Percentiles rank a stretch among this genome's conserved stretches.
phyloP scores from a whole-genome alignment of 2,888 invertebrate species.

The Oxystoma pomonae region DNA sequence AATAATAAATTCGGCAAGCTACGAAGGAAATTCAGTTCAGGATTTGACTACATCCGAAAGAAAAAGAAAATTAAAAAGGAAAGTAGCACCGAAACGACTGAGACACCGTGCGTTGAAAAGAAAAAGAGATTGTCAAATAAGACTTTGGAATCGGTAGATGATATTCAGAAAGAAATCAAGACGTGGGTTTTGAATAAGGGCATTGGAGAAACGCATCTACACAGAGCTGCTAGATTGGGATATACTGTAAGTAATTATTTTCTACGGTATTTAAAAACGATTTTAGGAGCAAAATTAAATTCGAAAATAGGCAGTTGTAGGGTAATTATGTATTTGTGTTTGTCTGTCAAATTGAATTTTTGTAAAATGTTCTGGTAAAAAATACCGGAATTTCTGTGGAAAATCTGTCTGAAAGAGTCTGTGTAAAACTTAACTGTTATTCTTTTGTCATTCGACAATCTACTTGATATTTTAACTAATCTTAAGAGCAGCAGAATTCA shows the following conservation, averaged over 20 bases:
- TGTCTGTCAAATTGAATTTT: too few relatives aligned
- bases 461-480: too few relatives aligned
- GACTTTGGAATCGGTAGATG: slow-evolving; percentile 65
- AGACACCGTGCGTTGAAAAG: slow-evolving; percentile 17
- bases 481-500: too few relatives aligned
- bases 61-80: slow-evolving; percentile 73
- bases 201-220: slow-evolving; percentile 88
- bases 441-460: too few relatives aligned
- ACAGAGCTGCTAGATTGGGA: slow-evolving; percentile 85
- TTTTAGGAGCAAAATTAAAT: too few relatives aligned
- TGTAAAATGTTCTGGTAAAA: too few relatives aligned
- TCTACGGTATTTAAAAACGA: too few relatives aligned
- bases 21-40: slow-evolving; percentile 74
- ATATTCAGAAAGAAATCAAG: slow-evolving; percentile 81
- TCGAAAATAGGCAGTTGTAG: too few relatives aligned
- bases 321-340: too few relatives aligned
- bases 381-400: too few relatives aligned
- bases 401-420: too few relatives aligned
- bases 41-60: slow-evolving; percentile 86
- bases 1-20: slow-evolving; percentile 61
- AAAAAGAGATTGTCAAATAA: slow-evolving; percentile 45
- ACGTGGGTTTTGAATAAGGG: slow-evolving; percentile 93
- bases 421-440: too few relatives aligned
- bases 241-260: slow-evolving; percentile 66
- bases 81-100: slow-evolving; percentile 27